These are phyloP conservation scores for Zapus hudsonius DNA, from an alignment of 2,113 vertebrate genomes.

Conservation along the genomic window DNA sequence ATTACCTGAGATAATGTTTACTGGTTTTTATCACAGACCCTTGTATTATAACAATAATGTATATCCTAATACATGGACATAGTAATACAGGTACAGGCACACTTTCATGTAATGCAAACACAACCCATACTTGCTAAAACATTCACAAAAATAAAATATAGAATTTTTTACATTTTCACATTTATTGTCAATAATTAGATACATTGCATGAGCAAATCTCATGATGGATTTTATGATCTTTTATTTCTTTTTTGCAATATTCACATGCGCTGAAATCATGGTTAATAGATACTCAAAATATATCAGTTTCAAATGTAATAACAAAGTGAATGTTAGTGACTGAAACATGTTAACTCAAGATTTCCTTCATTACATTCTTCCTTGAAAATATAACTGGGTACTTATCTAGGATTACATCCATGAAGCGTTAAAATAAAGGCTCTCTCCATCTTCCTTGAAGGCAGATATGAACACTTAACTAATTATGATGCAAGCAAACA, in stretches of 20 bases:
- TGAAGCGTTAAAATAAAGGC: background rate
- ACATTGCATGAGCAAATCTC: no score
- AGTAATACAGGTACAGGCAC: background rate
- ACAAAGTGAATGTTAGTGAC: background rate
- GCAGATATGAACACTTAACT: background rate
- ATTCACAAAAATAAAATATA: constrained; percentile 62
- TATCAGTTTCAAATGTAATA: background rate
- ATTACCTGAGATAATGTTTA: constrained; percentile 46
- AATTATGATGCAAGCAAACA: background rate
- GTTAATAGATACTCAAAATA: background rate
- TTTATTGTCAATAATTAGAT: no score
- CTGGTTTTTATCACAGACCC: no score
- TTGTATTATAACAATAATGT: constrained; percentile 46
- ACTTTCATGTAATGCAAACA: background rate
- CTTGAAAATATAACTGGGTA: background rate
- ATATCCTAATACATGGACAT: constrained; percentile 39
- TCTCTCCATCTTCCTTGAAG: background rate
- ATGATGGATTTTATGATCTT: no score
- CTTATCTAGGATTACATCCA: background rate
- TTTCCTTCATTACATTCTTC: constrained; percentile 11
- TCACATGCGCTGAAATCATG: background rate
- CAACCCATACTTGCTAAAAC: constrained; percentile 38
- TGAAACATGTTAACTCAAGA: background rate
- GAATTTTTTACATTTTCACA: no score
- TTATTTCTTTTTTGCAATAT: constrained; percentile 35